Evolutionary conservation across 53 echinoderm and acorn worm species (phyloP).

Genomic region (Hippasteria phrygiana): DNA sequence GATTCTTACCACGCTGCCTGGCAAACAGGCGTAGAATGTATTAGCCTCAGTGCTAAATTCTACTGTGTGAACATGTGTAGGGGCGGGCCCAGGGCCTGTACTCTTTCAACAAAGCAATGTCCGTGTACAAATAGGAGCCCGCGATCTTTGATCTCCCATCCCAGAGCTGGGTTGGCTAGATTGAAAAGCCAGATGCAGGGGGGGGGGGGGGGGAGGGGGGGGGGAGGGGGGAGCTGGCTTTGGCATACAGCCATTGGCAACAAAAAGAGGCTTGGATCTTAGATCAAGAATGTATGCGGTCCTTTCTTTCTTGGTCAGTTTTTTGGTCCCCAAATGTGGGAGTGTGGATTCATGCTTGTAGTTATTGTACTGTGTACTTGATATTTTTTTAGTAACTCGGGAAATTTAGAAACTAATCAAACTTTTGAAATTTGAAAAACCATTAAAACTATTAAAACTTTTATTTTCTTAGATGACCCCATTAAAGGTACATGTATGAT

Average conservation of each 20-base stretch:
- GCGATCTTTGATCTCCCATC: conserved; percentile 42
- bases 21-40: conserved; percentile 26
- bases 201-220: neutral
- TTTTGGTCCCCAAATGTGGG: neutral
- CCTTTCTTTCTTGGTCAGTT: neutral
- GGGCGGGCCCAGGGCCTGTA: neutral
- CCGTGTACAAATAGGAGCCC: conserved; percentile 53
- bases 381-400: too few relatives aligned
- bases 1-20: neutral
- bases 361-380: too few relatives aligned
- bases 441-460: too few relatives aligned
- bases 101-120: conserved; percentile 58
- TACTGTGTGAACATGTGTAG: neutral
- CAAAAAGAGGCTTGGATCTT: neutral
- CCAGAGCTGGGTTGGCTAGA: neutral
- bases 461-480: too few relatives aligned
- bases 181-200: conserved; percentile 27
- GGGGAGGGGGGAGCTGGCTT: neutral
- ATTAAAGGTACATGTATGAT: too few relatives aligned
- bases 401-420: too few relatives aligned
- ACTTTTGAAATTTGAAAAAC: too few relatives aligned
- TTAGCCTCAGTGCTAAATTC: neutral
- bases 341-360: neutral
- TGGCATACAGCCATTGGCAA: conserved; percentile 5
- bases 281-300: neutral